Evolutionary conservation across 2,797 vertebrate genomes (phyloP), one percentile per base, ranked within the genome.

Genomic region (Echeneis naucrates): DNA sequence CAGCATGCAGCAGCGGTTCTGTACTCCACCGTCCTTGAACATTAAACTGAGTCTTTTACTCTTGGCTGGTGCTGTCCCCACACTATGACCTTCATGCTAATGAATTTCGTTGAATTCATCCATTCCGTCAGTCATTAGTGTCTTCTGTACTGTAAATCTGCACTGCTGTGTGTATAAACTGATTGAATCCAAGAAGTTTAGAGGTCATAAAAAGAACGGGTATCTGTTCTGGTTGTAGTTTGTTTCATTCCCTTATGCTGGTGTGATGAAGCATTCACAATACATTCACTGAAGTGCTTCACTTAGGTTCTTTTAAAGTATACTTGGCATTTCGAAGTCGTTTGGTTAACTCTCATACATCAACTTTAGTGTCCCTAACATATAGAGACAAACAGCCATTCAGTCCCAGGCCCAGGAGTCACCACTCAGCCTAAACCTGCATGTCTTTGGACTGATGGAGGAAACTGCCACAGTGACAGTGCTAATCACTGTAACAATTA

Each of bases 21-120:
- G 50, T 63, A 38, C 63, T 82, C n/a, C n/a, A n/a, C n/a, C n/a
- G 69, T 86, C 80, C 68, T 72, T 52, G 44, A 77, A 35, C 55
- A 58, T 73, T 76, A 67, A 56, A 52, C 48, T 44, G 11, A 69
- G 65, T 37, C 47, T 38, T 19, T 66, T 54, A 62, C 53, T 30
- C 42, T 77, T 24, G 2, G 38, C 30, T 57, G 60, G 40, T 47
- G 57, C 50, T 59, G 19, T 47, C 68, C 47, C 48, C 62, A 27
- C 23, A 24, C 50, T 57, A 53, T 59, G 48, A 64, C 40, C 62
- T 24, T 53, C 33, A 19, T 33, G 33, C 26, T 0, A 52, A 58
- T 26, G 0, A 45, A 13, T 53, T 3, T 50, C 5, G 26, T 23
- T 35, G 8, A 55, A 50, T 23, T 48, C 23, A 48, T 23, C n/a